Evolutionary conservation across 2,797 vertebrate species (phyloP).

Genomic region (Geotrypetes seraphini): DNA sequence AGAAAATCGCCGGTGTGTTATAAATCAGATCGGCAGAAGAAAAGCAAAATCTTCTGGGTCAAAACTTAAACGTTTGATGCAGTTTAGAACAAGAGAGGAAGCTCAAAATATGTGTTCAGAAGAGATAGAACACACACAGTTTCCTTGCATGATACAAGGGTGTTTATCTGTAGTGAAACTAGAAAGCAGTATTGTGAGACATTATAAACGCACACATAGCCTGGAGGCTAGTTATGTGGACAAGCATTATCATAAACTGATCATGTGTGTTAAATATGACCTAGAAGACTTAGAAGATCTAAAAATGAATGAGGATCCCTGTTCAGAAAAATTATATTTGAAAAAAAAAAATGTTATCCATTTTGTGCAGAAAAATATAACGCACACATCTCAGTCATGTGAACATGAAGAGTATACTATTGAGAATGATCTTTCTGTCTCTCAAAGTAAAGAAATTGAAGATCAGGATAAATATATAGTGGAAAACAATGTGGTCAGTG

Average conservation of each 20-base stretch:
- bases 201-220: constrained; percentile 76
- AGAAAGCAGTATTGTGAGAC: constrained; percentile 76
- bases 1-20: constrained; percentile 5
- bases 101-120: constrained; percentile 91
- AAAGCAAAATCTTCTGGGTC: constrained; percentile 46
- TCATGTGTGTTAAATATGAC: constrained; percentile 60
- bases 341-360: constrained; percentile 1
- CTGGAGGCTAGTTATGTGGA: constrained; percentile 54
- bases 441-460: constrained; percentile 9
- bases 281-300: constrained; percentile 43
- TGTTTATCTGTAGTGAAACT: constrained; percentile 84
- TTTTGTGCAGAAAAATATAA: constrained; percentile 13
- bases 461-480: constrained; percentile 23
- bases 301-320: constrained; percentile 43
- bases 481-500: constrained; percentile 13
- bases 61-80: constrained; percentile 60
- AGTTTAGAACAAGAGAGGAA: constrained; percentile 79
- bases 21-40: constrained; percentile 37
- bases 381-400: constrained; percentile 8
- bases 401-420: constrained; percentile 7
- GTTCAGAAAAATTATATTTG: constrained; percentile 12
- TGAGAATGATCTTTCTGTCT: constrained; percentile 9
- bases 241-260: constrained; percentile 58
- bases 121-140: constrained; percentile 67
- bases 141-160: constrained; percentile 88